A percentile compares a stretch with the other conserved stretches of the same genome.
Evolutionary conservation across 1,140 invertebrate species (phyloP).

Genomic region (Drosophila equinoxialis): DNA sequence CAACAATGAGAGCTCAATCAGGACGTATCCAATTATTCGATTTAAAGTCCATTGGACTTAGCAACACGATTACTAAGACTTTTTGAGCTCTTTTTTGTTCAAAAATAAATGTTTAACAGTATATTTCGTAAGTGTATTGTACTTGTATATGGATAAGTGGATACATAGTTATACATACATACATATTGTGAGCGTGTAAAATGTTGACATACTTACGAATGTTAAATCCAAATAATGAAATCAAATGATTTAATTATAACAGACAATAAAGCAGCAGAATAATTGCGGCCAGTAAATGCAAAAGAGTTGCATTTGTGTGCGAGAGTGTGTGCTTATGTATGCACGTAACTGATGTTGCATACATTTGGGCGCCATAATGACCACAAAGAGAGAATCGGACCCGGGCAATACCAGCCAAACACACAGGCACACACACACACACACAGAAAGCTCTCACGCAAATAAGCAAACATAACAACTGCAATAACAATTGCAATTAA

Average conservation of each 20-base stretch:
- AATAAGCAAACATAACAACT: conserved; percentile 41
- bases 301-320: conserved; percentile 1
- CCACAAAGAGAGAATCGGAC: conserved; percentile 48
- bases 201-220: conserved; percentile 56
- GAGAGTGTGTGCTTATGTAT: neutral
- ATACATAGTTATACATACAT: conserved; percentile 6
- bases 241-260: conserved; percentile 81
- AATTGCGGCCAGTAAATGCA: conserved; percentile 64
- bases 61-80: too few relatives aligned
- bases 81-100: too few relatives aligned
- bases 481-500: conserved; percentile 77
- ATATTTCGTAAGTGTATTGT: conserved; percentile 7
- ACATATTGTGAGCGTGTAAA: neutral
- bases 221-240: conserved; percentile 75
- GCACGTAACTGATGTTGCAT: conserved; percentile 15
- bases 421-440: conserved; percentile 29
- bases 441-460: conserved; percentile 22
- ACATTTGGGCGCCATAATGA: conserved; percentile 48
- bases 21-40: too few relatives aligned
- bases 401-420: conserved; percentile 17
- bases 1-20: too few relatives aligned
- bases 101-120: neutral
- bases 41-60: too few relatives aligned
- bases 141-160: neutral
- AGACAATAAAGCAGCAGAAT: conserved; percentile 77